Conservation (phyloP, 2,797 vertebrate species). For the Enteromius treurensis region DNA sequence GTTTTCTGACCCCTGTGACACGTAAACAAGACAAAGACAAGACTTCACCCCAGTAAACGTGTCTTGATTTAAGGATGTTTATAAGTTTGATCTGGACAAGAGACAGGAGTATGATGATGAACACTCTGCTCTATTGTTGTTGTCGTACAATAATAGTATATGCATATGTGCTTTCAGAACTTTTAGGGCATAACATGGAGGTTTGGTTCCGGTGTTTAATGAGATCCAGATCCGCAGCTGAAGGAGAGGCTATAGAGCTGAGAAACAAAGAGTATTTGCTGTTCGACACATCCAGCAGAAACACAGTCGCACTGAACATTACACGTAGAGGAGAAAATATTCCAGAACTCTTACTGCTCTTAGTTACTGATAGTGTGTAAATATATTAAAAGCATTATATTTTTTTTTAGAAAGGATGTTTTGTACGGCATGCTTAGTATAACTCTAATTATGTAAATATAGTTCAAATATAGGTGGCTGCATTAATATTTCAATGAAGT, state of each 20-base stretch:
- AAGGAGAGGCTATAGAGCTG: background rate
- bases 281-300: background rate
- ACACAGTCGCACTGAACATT: background rate
- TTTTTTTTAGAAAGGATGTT: too few relatives aligned
- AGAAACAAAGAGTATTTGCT: background rate
- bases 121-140: too few relatives aligned
- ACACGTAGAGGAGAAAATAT: background rate
- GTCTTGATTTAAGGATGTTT: background rate
- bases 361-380: background rate
- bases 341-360: background rate
- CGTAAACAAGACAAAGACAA: too few relatives aligned
- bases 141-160: background rate
- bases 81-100: background rate
- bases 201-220: background rate
- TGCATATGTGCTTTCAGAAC: background rate
- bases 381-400: too few relatives aligned
- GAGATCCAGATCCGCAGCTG: constrained; percentile 20
- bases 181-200: background rate
- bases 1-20: background rate
- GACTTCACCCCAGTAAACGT: background rate
- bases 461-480: background rate
- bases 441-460: background rate
- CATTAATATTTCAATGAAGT: too few relatives aligned
- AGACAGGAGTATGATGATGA: too few relatives aligned
- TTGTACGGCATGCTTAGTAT: too few relatives aligned